Base-by-base conservation (phyloP, 2,113 vertebrate genomes). In the Hyla sarda region DNA sequence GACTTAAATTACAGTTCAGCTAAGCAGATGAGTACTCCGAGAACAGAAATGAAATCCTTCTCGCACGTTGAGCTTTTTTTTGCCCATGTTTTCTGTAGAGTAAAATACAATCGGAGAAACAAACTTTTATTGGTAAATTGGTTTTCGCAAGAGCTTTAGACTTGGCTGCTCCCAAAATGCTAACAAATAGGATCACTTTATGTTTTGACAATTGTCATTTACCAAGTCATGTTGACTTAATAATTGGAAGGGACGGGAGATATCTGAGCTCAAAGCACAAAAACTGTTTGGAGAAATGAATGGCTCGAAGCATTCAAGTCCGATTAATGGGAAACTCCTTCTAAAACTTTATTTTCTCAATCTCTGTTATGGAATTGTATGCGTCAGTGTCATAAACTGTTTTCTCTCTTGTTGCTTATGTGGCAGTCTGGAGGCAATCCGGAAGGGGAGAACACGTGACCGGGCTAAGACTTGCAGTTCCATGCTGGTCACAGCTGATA, bases 1-100 rank as follows among this genome's bases (percentile, higher is more conserved):
- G 82, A 87, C 78, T 80, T 73, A 87, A 82, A 87, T 82, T 81
- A 87, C 50, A 82, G 85, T 87, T 73, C 78, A 72, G 85, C 78
- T 81, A 62, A 87, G 77, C 77, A 62, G 67, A 81, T 50, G 25
- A 60, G 54, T 50, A 47, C 32, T 73, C 67, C 19, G 41, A n/a
- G 54, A 73, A 74, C 85, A 60, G 45, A 58, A 56, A 80, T 72
- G 62, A 80, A 80, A 67, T 72, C 17, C 9, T 28, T 85, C 45
- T 85, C 23, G 45, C 37, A 19, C 56, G 3, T 74, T n/a, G n/a
- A 84, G 34, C 37, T 32, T 62, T 73, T 47, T 34, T 73, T 47
- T 34, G 37, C 23, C 14, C 56, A 19, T 60, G 37, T 81, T 62
- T 45, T n/a, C 78, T 65, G 78, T 16, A 47, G 13, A 45, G 77